Evolutionary conservation across 2,797 vertebrate species (phyloP), one percentile per base, ranked within the genome.

Genomic region (Smutsia temminckii): DNA sequence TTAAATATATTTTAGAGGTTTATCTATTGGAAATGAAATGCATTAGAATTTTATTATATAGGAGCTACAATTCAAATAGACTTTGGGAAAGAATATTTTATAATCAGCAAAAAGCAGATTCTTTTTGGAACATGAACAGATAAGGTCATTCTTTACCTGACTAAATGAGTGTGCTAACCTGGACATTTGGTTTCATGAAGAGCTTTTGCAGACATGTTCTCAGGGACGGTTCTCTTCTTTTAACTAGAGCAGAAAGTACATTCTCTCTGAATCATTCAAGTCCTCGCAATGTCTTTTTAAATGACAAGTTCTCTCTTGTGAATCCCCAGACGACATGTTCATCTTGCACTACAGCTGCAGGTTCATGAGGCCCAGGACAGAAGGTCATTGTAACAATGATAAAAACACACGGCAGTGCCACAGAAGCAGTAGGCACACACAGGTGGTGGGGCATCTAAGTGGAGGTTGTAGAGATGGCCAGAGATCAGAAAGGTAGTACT

Each of bases 211-310:
- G 20, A 49, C 14, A 3, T 0, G 0, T 5, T 18, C 12, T 77
- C 80, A 71, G 89, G 91, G 78, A 55, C 55, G 7, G 40, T 46
- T 81, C 21, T 49, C 59, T 51, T 37, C 34, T 81, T 69, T 87
- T 77, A 32, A 49, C 64, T 25, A 21, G 83, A 89, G 42, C 89
- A 79, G 66, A 85, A 49, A 93, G 77, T 64, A 8, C 59, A 3
- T 69, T 74, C 29, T 71, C 21, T 89, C 91, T 84, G 81, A 71
- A 71, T 83, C 93, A 51, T 34, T 68, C 66, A 64, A 34, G 17
- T 23, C 17, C n/a, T 74, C 42, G 18, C 6, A 0, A 0, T 32
- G 42, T 42, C 81, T 75, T 93, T 77, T 89, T 34, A 83, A 69
- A 61, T 46, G 34, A 25, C 71, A 69, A 17, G 8, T 49, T 64